Base-by-base conservation (phyloP, 2,797 vertebrate species). In the Phoxinus dragarum region DNA sequence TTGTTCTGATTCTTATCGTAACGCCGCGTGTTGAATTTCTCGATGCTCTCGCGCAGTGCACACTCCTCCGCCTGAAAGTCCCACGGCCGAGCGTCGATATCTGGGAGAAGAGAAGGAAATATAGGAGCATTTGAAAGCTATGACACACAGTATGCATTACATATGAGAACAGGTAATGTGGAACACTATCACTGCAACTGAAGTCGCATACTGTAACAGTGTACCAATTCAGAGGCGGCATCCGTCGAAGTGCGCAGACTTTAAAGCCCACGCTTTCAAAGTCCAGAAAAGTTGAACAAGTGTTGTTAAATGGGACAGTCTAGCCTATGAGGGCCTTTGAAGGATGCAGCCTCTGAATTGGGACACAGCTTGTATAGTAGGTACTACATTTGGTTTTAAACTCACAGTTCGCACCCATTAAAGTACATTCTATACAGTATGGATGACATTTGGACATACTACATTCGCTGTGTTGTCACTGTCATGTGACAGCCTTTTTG, bases 11-110 rank as follows among this genome's bases (percentile, higher is more conserved):
- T 93, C 85, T 92, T 95, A 90, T 97, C 97, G 0, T 99, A 99
- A 9, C 98, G 94, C 1, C 98, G 96, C 88, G 94, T 95, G 92
- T 99, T 99, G 91, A 99, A 99, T 86, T 96, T 96, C 89, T 99
- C 98, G 0, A 99, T 99, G 94, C 94, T 97, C 92, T 97, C 97
- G 4, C 98, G 94, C 85, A 99, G 93, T 17, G 97, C 97, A 71
- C 98, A 99, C 86, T 99, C 98, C 92, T 99, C 98, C 0, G 98
- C 97, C 93, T 99, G 98, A 94, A 99, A 99, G 91, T 99, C 98
- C 98, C 98, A 99, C 0, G 98, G 98, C 9, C 98, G 96, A 0
- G 98, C 98, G 3, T 99, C 98, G 0, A 99, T 97, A 87, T 99
- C 98, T 99, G 88, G 3, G 73, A 67, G 17, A 40, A 27, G 0